phyloP scores from a whole-genome alignment of 2,113 vertebrate species.

The Mormoops blainvillei region DNA sequence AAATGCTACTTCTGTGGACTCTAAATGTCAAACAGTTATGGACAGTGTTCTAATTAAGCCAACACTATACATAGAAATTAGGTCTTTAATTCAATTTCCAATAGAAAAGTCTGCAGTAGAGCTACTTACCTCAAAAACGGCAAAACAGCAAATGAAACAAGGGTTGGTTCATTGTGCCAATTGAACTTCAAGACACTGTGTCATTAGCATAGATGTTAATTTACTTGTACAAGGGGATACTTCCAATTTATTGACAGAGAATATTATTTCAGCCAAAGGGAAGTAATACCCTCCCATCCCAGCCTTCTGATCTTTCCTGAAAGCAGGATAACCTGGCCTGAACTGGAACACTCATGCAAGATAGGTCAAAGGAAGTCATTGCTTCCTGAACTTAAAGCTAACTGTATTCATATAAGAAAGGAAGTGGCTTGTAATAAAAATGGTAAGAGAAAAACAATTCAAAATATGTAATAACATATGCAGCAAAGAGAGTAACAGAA shows the following conservation, averaged over 20 bases:
- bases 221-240: not conserved
- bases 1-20: slow-evolving; percentile 14
- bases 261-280: not conserved
- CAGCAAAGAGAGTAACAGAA: not conserved
- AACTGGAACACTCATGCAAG: not conserved
- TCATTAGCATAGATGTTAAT: not conserved
- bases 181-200: not conserved
- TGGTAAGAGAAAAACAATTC: not conserved
- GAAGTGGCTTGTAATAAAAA: not conserved
- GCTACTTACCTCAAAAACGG: not conserved
- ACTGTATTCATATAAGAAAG: not conserved
- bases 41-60: not conserved
- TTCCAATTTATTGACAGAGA: not conserved
- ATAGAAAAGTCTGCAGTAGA: not conserved
- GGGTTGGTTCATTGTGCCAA: not conserved
- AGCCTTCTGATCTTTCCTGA: not conserved
- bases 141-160: not conserved
- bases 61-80: slow-evolving; percentile 10
- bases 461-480: not conserved
- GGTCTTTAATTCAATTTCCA: not conserved
- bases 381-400: slow-evolving; percentile 21
- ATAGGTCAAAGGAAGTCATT: slow-evolving; percentile 23
- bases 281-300: not conserved
- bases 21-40: not conserved
- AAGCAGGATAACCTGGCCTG: slow-evolving; percentile 29